phyloP scores from a whole-genome alignment of 2,113 vertebrate species.

The Synchiropus splendidus region DNA sequence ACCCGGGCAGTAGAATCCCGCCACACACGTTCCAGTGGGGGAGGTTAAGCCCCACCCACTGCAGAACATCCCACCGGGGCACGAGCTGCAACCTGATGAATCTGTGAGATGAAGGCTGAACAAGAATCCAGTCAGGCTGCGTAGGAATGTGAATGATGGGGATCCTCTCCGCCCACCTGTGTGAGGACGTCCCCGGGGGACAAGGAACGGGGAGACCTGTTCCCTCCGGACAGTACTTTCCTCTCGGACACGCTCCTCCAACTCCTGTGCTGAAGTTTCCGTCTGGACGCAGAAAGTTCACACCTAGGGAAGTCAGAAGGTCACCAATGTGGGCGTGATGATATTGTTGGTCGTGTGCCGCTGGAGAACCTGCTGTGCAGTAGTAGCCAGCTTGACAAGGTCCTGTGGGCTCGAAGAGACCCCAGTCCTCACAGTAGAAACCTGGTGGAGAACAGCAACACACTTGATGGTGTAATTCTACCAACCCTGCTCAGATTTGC shows the following conservation, averaged over 20 bases:
- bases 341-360: background rate
- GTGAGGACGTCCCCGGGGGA: slow-evolving; percentile 78
- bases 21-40: slow-evolving; percentile 76
- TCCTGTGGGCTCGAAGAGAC: slow-evolving; percentile 70
- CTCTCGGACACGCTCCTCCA: slow-evolving; percentile 78
- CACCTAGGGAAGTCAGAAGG: slow-evolving; percentile 41
- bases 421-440: slow-evolving; percentile 76
- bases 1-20: slow-evolving; percentile 77
- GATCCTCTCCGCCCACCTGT: slow-evolving; percentile 60
- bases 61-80: slow-evolving; percentile 76
- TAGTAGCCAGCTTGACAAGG: slow-evolving; percentile 74
- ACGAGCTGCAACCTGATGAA: slow-evolving; percentile 66
- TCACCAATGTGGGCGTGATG: background rate
- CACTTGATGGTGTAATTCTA: background rate
- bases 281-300: slow-evolving; percentile 68
- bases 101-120: slow-evolving; percentile 67
- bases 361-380: slow-evolving; percentile 66
- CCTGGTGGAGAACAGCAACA: slow-evolving; percentile 46
- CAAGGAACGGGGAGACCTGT: slow-evolving; percentile 72
- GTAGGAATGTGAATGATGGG: background rate
- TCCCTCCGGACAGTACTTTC: slow-evolving; percentile 79
- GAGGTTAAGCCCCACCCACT: slow-evolving; percentile 61
- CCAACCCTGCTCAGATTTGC: slow-evolving; percentile 1
- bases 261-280: slow-evolving; percentile 62
- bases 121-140: slow-evolving; percentile 1